These are phyloP conservation scores for Anguilla japonica DNA, from an alignment of 2,113 vertebrate genomes.

Conservation along the genomic window DNA sequence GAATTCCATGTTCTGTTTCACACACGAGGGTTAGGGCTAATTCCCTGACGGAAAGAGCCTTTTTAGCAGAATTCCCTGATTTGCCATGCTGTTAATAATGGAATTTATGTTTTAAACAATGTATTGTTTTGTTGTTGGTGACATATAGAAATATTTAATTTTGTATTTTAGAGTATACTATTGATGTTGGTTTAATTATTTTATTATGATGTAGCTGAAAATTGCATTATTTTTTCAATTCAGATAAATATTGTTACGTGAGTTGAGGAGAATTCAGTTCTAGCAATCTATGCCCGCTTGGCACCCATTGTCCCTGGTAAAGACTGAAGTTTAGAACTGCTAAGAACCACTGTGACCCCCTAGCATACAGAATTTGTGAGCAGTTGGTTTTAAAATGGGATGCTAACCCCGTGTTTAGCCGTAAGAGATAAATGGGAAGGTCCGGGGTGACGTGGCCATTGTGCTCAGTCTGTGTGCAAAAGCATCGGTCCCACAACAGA, in stretches of 20 bases:
- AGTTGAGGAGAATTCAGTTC: background rate
- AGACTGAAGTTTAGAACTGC: background rate
- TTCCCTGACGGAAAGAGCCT: background rate
- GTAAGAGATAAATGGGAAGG: background rate
- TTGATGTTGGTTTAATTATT: conserved; percentile 4
- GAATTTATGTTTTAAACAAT: conserved; percentile 52
- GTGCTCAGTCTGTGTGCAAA: background rate
- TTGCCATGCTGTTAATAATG: conserved; percentile 54
- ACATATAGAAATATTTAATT: conserved; percentile 42
- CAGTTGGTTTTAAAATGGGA: background rate
- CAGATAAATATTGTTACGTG: conserved; percentile 5
- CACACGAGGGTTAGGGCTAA: conserved; percentile 6
- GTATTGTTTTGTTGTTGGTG: conserved; percentile 59
- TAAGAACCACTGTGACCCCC: conserved; percentile 4
- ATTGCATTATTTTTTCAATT: background rate
- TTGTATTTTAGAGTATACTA: conserved; percentile 12
- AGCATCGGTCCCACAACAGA: background rate
- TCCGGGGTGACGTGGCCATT: background rate
- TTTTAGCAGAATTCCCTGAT: conserved; percentile 29
- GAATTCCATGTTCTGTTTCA: conserved; percentile 12
- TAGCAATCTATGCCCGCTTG: background rate
- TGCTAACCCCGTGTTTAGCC: background rate
- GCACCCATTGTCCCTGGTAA: background rate
- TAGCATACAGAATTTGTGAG: background rate
- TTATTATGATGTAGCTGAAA: conserved; percentile 2